Evolutionary conservation across 2,888 invertebrate genomes (phyloP), one percentile per base, ranked within the genome.

Genomic region (Ptychoptera albimana): DNA sequence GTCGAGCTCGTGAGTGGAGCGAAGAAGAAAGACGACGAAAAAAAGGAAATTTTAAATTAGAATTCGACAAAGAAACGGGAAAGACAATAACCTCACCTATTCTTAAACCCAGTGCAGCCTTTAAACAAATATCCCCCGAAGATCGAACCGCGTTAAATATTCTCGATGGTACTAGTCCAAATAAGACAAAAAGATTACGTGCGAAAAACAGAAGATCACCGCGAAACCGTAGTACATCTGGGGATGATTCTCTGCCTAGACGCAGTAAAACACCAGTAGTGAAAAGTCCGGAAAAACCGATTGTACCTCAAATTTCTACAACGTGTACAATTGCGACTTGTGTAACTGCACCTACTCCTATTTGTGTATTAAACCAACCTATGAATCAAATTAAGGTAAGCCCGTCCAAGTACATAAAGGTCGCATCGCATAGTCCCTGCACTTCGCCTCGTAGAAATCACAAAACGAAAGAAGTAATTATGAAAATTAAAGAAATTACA

Each of bases 21-120:
- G 74, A 78, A 46, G 83, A 84, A 50, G 82, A 82, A 45, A 76
- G 79, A 52, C 72, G 77, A 49, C 70, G 78, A 47, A 75, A 77
- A 56, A 80, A 79, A 64, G 80, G 79, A 57, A 77, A 77, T 15
- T 84, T 86, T 63, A 82, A 80, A 39, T 66, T 86, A 50, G 85
- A 87, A 56, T 85, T 64, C 16, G 42, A 42, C 8, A 42, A 42
- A 42, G 34, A 42, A 34, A 66, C 67, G 13, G 15, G 34, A 12
- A 35, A 42, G 12, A 64, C 65, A 10, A 57, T 75, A 1, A 69
- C 72, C 1, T 71, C 64, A 43, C 64, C 64, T 11, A 57, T 63
- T 6, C 62, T 61, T 46, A 61, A 60, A 39, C 53, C 41, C 2
- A 47, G 45, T 13, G 49, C 52, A 42, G 15, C 39, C 40, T 48